A percentile compares a stretch with the other conserved stretches of the same genome.
Evolutionary conservation across 37 sponge, comb jelly and placozoan genomes (phyloP).

Genomic region (Eunapius fragilis): DNA sequence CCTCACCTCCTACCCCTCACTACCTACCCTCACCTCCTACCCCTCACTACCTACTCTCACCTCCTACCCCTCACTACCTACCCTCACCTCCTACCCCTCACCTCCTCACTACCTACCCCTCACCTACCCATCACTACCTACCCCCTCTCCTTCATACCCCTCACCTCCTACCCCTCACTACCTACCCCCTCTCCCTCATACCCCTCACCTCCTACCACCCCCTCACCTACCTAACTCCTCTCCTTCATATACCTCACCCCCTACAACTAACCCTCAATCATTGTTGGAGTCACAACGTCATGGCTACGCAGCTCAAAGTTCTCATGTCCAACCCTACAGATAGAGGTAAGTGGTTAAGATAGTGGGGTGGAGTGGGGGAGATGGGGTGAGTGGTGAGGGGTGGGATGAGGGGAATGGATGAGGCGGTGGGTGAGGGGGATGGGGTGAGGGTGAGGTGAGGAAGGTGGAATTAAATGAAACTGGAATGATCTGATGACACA

Average conservation of each 20-base stretch:
- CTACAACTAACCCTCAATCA: conserved; percentile 71
- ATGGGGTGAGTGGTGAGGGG: neutral
- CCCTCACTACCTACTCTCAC: too few relatives aligned
- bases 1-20: too few relatives aligned
- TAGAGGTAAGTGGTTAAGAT: neutral
- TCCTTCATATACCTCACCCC: too few relatives aligned
- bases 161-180: too few relatives aligned
- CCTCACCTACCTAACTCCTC: too few relatives aligned
- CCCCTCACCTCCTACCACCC: too few relatives aligned
- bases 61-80: neutral
- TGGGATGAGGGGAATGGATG: neutral
- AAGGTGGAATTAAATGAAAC: neutral
- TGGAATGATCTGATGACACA: neutral
- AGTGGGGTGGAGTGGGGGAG: neutral
- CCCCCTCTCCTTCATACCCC: too few relatives aligned
- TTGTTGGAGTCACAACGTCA: conserved; percentile 79
- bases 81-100: neutral
- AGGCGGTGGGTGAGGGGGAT: neutral
- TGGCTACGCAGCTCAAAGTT: conserved; percentile 93
- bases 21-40: too few relatives aligned
- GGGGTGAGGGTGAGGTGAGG: neutral
- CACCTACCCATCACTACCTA: too few relatives aligned
- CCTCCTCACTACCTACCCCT: neutral
- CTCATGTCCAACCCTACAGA: conserved; percentile 84
- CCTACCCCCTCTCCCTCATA: too few relatives aligned